phyloP scores from a whole-genome alignment of 2,797 vertebrate species.

The Macrochelys suwanniensis region DNA sequence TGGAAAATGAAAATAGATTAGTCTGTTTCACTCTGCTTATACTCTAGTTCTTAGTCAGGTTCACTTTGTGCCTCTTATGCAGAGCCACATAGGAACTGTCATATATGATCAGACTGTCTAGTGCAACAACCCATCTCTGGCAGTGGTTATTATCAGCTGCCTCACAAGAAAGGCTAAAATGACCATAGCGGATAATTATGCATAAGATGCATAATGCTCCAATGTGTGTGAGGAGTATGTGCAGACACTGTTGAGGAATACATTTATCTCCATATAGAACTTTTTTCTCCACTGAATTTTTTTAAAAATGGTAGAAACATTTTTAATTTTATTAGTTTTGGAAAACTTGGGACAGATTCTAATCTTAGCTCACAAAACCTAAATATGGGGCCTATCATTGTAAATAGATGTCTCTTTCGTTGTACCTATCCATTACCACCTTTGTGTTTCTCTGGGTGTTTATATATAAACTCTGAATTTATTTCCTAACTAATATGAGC shows the following conservation, averaged over 20 bases:
- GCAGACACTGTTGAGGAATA: not conserved
- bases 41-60: not conserved
- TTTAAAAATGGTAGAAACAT: not conserved
- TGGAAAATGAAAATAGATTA: constrained; percentile 16
- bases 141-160: not conserved
- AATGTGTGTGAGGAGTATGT: not conserved
- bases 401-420: no score
- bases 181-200: not conserved
- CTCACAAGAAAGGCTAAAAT: not conserved
- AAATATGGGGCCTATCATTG: not conserved
- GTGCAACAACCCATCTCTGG: not conserved
- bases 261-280: not conserved
- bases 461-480: constrained; percentile 2
- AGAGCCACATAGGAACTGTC: constrained; percentile 27
- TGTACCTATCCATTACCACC: not conserved
- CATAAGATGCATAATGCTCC: not conserved
- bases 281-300: not conserved
- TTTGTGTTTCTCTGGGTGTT: not conserved
- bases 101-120: not conserved
- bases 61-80: constrained; percentile 27
- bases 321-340: not conserved
- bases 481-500: constrained; percentile 57
- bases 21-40: not conserved
- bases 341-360: not conserved
- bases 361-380: not conserved